Conservation (phyloP, 2,888 invertebrate genomes). For the Agonopterix arenella region DNA sequence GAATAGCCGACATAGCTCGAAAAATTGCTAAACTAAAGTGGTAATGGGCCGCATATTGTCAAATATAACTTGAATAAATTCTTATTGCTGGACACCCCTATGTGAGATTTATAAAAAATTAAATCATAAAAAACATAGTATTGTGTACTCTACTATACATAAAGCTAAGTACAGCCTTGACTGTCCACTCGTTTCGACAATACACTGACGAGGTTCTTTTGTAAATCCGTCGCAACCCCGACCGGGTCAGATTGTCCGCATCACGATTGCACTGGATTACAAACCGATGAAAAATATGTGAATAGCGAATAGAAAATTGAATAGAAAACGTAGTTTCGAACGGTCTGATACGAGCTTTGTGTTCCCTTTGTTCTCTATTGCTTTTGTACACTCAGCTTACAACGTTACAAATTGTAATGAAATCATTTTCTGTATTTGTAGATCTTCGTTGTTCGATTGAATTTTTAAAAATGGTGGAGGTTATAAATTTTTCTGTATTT, state of each 20-base stretch:
- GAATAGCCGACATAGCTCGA: no score
- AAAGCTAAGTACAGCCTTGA: no score
- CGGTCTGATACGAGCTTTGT: constrained; percentile 36
- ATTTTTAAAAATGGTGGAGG: no score
- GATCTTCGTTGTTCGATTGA: no score
- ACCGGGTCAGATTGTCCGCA: constrained; percentile 19
- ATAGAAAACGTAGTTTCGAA: constrained; percentile 43
- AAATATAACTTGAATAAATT: no score
- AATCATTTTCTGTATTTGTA: neutral
- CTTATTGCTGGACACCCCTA: no score
- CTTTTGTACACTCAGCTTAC: constrained; percentile 18
- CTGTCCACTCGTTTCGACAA: constrained; percentile 3
- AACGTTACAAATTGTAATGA: constrained; percentile 7
- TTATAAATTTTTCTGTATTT: no score
- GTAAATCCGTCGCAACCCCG: constrained; percentile 25
- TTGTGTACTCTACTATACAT: no score
- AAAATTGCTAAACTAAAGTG: no score
- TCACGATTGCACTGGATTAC: constrained; percentile 45
- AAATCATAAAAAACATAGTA: no score
- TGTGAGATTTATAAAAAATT: no score
- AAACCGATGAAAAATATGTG: constrained; percentile 53
- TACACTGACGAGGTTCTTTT: constrained; percentile 19
- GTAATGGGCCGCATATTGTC: no score
- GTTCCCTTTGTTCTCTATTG: constrained; percentile 31
- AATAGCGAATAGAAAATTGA: constrained; percentile 45